Evolutionary conservation across 92 coral and sea anemone genomes (phyloP).

Genomic region (Phymanthus crucifer): DNA sequence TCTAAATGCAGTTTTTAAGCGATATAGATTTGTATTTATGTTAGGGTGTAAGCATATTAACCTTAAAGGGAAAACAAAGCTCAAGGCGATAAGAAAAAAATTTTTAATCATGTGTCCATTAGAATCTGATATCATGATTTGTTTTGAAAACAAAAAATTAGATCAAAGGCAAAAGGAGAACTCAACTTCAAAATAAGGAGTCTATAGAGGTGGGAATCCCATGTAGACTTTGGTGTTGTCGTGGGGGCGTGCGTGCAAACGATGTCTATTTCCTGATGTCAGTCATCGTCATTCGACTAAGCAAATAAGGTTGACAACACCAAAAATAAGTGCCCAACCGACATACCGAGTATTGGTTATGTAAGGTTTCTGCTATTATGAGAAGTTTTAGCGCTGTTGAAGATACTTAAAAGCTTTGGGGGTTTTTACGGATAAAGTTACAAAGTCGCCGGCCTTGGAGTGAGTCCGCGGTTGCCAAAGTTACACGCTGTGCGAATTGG

Average conservation of each 20-base stretch:
- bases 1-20: no score
- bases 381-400: not conserved
- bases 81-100: not conserved
- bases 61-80: not conserved
- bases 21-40: no score
- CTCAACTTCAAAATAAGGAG: not conserved
- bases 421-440: not conserved
- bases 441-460: not conserved
- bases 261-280: conserved; percentile 11
- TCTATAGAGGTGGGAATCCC: not conserved
- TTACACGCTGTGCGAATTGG: not conserved
- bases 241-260: conserved; percentile 13
- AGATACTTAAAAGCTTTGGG: not conserved
- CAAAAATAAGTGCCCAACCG: not conserved
- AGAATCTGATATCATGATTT: not conserved
- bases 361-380: not conserved
- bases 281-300: conserved; percentile 26
- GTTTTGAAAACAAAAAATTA: not conserved
- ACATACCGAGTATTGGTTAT: not conserved
- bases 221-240: not conserved
- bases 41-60: not conserved
- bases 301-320: conserved; percentile 11
- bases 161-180: not conserved
- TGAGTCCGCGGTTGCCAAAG: not conserved
- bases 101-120: not conserved